These are phyloP conservation scores for Squalus acanthias DNA, from an alignment of 2,797 vertebrate species.

Conservation along the genomic window DNA sequence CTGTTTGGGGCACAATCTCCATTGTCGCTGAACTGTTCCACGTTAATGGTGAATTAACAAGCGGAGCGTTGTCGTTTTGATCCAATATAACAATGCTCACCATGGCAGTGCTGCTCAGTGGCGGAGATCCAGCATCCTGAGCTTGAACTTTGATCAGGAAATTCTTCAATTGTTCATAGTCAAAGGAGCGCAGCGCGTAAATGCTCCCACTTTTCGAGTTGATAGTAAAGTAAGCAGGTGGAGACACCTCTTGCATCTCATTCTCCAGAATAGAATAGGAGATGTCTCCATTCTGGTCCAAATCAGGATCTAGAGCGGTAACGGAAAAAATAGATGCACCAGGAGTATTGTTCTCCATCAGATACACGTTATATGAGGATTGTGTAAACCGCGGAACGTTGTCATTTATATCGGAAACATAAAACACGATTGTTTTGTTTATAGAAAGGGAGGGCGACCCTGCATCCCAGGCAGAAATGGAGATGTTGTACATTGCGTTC, in stretches of 20 bases:
- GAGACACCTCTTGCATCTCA: constrained; percentile 40
- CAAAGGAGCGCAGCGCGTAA: constrained; percentile 58
- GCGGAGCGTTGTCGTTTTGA: constrained; percentile 52
- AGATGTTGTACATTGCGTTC: constrained; percentile 54
- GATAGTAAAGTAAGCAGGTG: constrained; percentile 50
- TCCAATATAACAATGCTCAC: constrained; percentile 50
- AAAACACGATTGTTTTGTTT: constrained; percentile 45
- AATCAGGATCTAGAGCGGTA: constrained; percentile 48
- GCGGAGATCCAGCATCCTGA: constrained; percentile 51
- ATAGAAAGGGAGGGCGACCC: constrained; percentile 50
- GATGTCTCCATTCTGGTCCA: constrained; percentile 46
- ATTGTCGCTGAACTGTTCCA: constrained; percentile 45
- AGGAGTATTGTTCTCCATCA: constrained; percentile 55
- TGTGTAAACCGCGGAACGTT: constrained; percentile 55
- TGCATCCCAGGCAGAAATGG: constrained; percentile 52
- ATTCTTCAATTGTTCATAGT: constrained; percentile 61
- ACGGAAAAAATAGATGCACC: constrained; percentile 51
- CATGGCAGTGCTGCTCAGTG: constrained; percentile 50
- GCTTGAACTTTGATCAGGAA: constrained; percentile 50
- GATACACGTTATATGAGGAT: constrained; percentile 48
- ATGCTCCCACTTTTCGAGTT: constrained; percentile 50
- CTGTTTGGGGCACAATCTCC: no score
- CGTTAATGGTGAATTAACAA: constrained; percentile 51
- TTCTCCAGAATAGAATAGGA: constrained; percentile 45
- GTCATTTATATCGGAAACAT: constrained; percentile 54